Evolutionary conservation across 2,113 vertebrate genomes (phyloP).

Genomic region (Lucifuga dentata): DNA sequence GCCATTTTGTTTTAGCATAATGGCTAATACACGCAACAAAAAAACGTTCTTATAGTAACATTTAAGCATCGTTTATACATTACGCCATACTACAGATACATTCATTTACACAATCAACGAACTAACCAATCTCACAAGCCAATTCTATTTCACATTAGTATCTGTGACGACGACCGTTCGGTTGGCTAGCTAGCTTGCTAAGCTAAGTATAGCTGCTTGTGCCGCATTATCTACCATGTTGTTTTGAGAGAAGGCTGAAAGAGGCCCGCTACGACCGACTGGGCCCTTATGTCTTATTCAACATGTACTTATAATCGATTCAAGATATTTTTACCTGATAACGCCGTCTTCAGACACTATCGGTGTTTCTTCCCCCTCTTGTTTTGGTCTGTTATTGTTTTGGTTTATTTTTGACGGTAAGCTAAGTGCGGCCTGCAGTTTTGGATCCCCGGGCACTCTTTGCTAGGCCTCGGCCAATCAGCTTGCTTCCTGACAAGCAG

Average conservation of each 20-base stretch:
- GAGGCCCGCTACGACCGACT: constrained; percentile 83
- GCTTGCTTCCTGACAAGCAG: constrained; percentile 82
- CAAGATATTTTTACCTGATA: constrained; percentile 81
- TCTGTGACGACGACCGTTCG: constrained; percentile 2
- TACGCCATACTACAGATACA: accelerated
- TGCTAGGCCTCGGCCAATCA: constrained; percentile 90
- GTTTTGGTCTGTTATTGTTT: constrained; percentile 78
- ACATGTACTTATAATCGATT: constrained; percentile 41
- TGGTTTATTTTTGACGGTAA: constrained; percentile 85
- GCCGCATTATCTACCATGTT: constrained; percentile 80
- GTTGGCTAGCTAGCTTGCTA: constrained; percentile 72
- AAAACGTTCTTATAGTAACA: background rate
- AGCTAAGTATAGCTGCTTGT: constrained; percentile 64
- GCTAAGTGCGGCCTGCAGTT: constrained; percentile 88
- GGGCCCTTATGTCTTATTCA: constrained; percentile 76
- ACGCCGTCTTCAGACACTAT: constrained; percentile 71
- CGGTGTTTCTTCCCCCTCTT: constrained; percentile 69
- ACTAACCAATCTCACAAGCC: accelerated
- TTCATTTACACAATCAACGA: background rate
- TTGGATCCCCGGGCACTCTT: constrained; percentile 86
- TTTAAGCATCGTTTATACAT: accelerated
- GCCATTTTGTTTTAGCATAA: constrained; percentile 79
- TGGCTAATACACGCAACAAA: constrained; percentile 38
- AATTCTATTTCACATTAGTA: no score
- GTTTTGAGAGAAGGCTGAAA: constrained; percentile 74